Conservation (phyloP, 2,888 invertebrate species). For the Diabrotica balteata region DNA sequence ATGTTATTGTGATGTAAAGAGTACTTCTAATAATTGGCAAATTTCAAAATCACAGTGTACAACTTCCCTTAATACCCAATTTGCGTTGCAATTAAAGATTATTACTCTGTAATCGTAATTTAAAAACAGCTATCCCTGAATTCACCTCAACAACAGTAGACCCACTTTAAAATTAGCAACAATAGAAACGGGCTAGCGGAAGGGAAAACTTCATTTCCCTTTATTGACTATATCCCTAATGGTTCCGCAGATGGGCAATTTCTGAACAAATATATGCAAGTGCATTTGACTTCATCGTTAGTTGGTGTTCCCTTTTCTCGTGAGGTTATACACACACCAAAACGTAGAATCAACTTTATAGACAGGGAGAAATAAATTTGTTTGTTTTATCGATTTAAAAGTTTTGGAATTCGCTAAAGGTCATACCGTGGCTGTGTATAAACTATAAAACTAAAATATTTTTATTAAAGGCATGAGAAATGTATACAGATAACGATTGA, state of each 20-base stretch:
- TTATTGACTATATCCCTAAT: constrained; percentile 41
- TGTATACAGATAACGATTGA: no score
- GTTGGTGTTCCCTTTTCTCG: constrained; percentile 2
- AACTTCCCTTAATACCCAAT: no score
- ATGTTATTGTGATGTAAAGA: no score
- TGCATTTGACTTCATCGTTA: constrained; percentile 25
- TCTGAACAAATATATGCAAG: constrained; percentile 38
- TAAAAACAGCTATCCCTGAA: no score
- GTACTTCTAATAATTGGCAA: no score
- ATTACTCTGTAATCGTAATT: no score
- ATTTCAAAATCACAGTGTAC: no score
- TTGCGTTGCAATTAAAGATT: no score
- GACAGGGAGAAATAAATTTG: neutral
- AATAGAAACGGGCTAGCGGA: constrained; percentile 25
- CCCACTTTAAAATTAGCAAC: constrained; percentile 29
- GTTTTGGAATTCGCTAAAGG: no score
- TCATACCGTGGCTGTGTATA: no score
- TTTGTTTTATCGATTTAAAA: no score
- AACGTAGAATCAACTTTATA: neutral
- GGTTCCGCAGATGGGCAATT: constrained; percentile 41
- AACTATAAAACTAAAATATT: no score
- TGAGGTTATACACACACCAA: neutral
- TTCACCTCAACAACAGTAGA: neutral
- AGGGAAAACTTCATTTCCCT: constrained; percentile 27
- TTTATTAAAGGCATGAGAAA: neutral